phyloP scores from a whole-genome alignment of 2,888 invertebrate species.

The Abrostola tripartita region DNA sequence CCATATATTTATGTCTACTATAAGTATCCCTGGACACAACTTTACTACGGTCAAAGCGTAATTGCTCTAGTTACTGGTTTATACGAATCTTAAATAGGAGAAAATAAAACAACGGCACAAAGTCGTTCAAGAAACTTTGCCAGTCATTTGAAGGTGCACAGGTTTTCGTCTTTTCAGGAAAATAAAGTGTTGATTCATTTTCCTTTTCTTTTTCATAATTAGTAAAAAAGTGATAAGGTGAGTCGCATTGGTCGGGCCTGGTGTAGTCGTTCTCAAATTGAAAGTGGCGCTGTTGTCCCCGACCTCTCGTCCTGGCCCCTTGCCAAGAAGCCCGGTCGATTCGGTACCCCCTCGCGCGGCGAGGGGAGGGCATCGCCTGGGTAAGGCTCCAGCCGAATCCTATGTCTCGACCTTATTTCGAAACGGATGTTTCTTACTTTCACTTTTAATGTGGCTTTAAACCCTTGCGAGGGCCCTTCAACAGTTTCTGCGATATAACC shows the following conservation, averaged over 20 bases:
- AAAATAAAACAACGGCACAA: conserved; percentile 15
- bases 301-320: conserved; percentile 67
- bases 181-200: conserved; percentile 18
- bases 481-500: background rate
- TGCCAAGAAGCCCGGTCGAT: conserved; percentile 80
- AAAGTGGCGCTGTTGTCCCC: conserved; percentile 67
- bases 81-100: conserved; percentile 12
- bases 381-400: conserved; percentile 51
- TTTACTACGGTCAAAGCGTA: conserved; percentile 17
- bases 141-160: conserved; percentile 8
- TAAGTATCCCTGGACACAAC: conserved; percentile 8
- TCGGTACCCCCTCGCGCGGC: conserved; percentile 57
- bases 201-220: conserved; percentile 20
- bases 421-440: conserved; percentile 50
- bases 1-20: conserved; percentile 12
- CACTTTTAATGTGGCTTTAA: conserved; percentile 46
- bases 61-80: conserved; percentile 23
- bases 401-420: conserved; percentile 59
- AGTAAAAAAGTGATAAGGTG: conserved; percentile 34
- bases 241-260: conserved; percentile 58
- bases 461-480: conserved; percentile 8
- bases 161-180: conserved; percentile 2
- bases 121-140: conserved; percentile 15
- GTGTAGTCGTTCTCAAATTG: conserved; percentile 70
- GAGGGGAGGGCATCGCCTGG: conserved; percentile 53